A percentile compares a stretch with the other conserved stretches of the same genome.
These are phyloP conservation scores for Grallaria varia DNA, from an alignment of 2,113 vertebrate genomes.

Conservation along the genomic window DNA sequence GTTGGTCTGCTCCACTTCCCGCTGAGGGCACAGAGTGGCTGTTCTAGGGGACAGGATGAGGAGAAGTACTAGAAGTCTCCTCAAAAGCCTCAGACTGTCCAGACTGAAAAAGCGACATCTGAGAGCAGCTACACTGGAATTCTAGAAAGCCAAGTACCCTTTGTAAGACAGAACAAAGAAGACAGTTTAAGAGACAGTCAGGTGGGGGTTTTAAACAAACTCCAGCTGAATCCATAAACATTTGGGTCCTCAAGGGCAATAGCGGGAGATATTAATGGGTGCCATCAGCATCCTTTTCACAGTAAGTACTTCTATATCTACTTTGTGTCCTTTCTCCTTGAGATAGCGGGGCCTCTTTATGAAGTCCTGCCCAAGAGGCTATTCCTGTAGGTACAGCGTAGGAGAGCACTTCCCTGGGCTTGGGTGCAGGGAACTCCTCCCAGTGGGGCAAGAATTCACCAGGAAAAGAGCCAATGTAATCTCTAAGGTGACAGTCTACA, in stretches of 20 bases:
- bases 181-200: neutral
- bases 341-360: neutral
- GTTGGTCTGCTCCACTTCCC: neutral
- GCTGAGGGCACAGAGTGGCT: neutral
- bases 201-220: neutral
- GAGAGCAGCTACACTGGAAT: neutral
- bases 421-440: neutral
- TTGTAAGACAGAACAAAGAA: neutral
- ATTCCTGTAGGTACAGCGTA: neutral
- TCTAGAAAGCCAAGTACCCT: neutral
- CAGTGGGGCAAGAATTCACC: neutral
- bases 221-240: neutral
- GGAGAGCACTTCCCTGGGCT: neutral
- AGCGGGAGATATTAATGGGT: accelerated
- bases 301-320: neutral
- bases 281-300: neutral
- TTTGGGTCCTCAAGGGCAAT: neutral
- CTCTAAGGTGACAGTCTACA: neutral
- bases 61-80: neutral
- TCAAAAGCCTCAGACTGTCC: neutral
- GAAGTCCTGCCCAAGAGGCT: neutral
- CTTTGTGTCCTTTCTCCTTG: neutral
- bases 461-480: neutral
- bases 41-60: neutral
- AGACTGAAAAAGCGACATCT: neutral